Evolutionary conservation across 2,113 vertebrate species (phyloP).

Genomic region (Aspiorhynchus laticeps): DNA sequence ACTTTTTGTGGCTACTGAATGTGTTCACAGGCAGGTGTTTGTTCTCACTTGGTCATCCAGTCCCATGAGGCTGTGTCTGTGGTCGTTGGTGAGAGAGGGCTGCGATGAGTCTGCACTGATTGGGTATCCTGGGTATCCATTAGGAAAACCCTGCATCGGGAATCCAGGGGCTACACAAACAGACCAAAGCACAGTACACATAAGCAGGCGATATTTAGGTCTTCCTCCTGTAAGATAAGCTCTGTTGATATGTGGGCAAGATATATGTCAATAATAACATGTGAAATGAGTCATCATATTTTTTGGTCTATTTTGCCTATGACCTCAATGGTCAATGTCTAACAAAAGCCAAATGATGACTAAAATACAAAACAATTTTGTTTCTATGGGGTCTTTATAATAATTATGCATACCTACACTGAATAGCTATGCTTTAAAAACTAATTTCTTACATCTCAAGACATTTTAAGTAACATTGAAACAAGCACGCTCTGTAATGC

Average conservation of each 20-base stretch:
- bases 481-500: background rate
- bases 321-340: background rate
- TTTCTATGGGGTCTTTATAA: no score
- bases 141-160: conserved; percentile 87
- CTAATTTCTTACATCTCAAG: background rate
- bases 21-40: background rate
- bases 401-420: no score
- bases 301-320: background rate
- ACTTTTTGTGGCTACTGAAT: background rate
- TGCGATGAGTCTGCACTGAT: conserved; percentile 84
- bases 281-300: background rate
- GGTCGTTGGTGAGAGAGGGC: conserved; percentile 88
- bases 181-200: conserved; percentile 9
- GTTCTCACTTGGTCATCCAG: conserved; percentile 90
- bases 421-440: background rate
- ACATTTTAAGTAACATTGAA: background rate
- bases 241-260: background rate
- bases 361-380: background rate
- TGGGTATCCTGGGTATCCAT: conserved; percentile 91
- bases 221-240: background rate
- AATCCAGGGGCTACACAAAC: conserved; percentile 83
- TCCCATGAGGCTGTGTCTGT: conserved; percentile 87
- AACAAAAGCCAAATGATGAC: background rate
- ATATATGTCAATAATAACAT: background rate
- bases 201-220: background rate